Conservation (phyloP, 30 jellyfish, hydroid and myxozoan genomes). For the Aurelia sp. region DNA sequence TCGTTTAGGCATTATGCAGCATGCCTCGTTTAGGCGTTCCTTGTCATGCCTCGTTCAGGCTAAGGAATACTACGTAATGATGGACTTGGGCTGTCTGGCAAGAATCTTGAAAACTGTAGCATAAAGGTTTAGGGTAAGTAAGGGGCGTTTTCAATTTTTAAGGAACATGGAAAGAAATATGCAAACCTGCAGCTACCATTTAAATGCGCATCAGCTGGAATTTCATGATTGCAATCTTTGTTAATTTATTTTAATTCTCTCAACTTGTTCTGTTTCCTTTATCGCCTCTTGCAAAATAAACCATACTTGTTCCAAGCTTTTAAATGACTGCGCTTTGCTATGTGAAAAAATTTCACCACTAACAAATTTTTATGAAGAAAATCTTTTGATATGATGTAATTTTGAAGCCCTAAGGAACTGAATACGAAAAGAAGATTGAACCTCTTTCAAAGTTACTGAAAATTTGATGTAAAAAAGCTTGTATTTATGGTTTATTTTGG, state of each 20-base stretch:
- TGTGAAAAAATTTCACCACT: too few species aligned
- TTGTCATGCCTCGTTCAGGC: background rate
- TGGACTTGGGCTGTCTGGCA: constrained; percentile 35
- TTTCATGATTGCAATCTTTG: constrained; percentile 41
- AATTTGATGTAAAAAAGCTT: too few species aligned
- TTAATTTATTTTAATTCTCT: background rate
- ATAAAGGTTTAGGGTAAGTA: constrained; percentile 33
- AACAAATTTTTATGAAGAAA: too few species aligned
- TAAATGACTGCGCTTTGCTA: too few species aligned
- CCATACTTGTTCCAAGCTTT: background rate
- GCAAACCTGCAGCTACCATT: too few species aligned
- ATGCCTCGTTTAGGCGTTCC: constrained; percentile 22
- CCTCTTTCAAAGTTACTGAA: too few species aligned
- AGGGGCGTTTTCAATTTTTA: constrained; percentile 36
- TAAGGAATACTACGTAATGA: background rate
- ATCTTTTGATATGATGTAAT: too few species aligned
- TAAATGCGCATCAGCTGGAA: constrained; percentile 45
- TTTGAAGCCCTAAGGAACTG: too few species aligned
- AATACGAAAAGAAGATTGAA: background rate
- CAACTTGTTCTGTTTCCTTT: too few species aligned
- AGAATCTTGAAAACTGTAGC: background rate
- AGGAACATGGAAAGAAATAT: background rate
- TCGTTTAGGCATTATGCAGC: constrained; percentile 5
- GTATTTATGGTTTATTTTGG: constrained; percentile 50
- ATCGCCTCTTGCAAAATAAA: background rate